These are phyloP conservation scores for Sympetrum striolatum DNA, from an alignment of 2,888 invertebrate genomes.

Conservation along the genomic window DNA sequence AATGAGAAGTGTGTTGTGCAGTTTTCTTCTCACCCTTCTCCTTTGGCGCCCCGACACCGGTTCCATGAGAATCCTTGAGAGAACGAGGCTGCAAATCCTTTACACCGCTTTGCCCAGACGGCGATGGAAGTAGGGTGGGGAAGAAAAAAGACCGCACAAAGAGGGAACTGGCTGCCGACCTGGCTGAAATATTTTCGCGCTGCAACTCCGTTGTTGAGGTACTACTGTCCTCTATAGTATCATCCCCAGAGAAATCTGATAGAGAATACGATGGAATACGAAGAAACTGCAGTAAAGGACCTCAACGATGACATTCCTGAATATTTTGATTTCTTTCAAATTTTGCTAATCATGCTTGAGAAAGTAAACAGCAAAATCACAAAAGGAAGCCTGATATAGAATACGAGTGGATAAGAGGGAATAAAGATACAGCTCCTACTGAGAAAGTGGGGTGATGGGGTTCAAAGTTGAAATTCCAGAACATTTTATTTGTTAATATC, in stretches of 20 bases:
- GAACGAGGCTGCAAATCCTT: conserved; percentile 39
- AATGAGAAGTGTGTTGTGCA: not conserved
- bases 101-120: conserved; percentile 5
- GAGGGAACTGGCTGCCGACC: not conserved
- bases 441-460: no score
- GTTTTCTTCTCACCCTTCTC: not conserved
- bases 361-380: no score
- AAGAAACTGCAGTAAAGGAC: no score
- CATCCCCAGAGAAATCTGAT: not conserved
- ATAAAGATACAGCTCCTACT: no score
- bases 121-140: not conserved
- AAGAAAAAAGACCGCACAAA: not conserved
- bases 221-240: not conserved
- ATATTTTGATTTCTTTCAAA: no score
- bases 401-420: not conserved
- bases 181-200: not conserved
- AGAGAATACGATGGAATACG: not conserved
- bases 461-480: no score
- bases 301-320: no score
- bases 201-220: not conserved
- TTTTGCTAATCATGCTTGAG: no score
- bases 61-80: conserved; percentile 32
- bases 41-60: not conserved
- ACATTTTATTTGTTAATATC: no score
- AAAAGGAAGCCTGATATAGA: not conserved